These are phyloP conservation scores for Felis chaus DNA, from an alignment of 2,113 vertebrate genomes.

Conservation along the genomic window DNA sequence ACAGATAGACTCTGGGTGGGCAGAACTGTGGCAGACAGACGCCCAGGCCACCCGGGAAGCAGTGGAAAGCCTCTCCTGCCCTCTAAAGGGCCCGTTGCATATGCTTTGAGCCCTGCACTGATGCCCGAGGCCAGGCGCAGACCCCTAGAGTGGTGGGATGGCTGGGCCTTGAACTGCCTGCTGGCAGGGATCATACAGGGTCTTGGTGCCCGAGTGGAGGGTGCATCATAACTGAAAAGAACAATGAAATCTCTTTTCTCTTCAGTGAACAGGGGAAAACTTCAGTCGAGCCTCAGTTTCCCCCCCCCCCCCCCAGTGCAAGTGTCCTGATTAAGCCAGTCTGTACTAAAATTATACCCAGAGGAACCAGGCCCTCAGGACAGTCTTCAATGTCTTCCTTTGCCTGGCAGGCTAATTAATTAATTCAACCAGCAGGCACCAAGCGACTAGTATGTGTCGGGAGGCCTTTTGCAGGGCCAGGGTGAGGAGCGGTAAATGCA, in stretches of 20 bases:
- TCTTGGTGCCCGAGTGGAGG: neutral
- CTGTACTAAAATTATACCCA: neutral
- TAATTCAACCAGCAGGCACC: neutral
- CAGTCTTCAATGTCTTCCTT: neutral
- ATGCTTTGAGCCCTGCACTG: neutral
- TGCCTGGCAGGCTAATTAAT: neutral
- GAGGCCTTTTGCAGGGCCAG: neutral
- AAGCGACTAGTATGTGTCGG: neutral
- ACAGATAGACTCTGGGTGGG: neutral
- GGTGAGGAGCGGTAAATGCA: neutral
- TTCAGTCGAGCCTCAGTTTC: neutral
- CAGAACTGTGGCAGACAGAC: neutral
- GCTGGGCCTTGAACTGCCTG: neutral
- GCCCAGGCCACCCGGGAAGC: neutral
- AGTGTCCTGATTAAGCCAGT: neutral
- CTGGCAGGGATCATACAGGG: neutral
- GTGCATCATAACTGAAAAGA: neutral
- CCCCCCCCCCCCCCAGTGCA: neutral
- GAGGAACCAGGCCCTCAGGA: neutral
- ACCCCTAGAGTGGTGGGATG: fast-evolving
- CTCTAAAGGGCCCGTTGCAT: too few relatives aligned
- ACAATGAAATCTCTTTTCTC: neutral
- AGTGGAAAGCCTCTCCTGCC: neutral
- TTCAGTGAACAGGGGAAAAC: neutral
- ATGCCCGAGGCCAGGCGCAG: neutral